Evolutionary conservation across 2,113 vertebrate genomes (phyloP), one percentile per base, ranked within the genome.

Genomic region (Rhinolophus ferrumequinum): DNA sequence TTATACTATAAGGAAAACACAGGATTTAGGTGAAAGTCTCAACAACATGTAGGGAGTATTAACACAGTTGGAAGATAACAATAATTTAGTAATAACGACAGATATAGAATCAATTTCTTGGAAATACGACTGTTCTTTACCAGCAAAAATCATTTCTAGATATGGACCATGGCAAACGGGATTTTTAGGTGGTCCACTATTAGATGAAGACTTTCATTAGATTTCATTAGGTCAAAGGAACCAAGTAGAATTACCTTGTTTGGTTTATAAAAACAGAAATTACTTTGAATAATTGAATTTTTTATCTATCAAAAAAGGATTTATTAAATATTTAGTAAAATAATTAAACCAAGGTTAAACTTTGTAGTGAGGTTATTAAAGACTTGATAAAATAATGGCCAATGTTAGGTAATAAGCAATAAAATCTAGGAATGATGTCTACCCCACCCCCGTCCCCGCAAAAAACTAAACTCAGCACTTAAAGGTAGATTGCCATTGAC

Each of bases 281-380:
- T 73, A 80, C 38, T 87, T 93, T 47, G 22, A 95, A 92, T 8
- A 73, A 80, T 4, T 66, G 18, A 82, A 52, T 26, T 41, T 82
- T 72, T 93, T 62, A 2, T 77, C 44, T 70, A 33, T 76, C 26
- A 80, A 92, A 83, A 85, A 60, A 1, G 26, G 6, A 22, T 79
- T 66, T 72, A 52, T 93, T 64, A 87, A 93, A 60, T 56, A 90
- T 69, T 92, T 86, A 82, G 7, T 35, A 80, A 90, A 75, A 67
- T 56, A 58, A 88, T 88, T 54, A 85, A 92, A 28, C 30, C 14
- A 86, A 77, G 38, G 54, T 3, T 83, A 72, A 72, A 66, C 14
- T 73, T 52, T 93, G 12, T 73, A 66, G 2, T 15, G 13, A 62
- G 13, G 19, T 54, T 94, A 21, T 64, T 50, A 90, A 56, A 76